These are phyloP conservation scores for Calypte anna DNA, from an alignment of 2,113 vertebrate genomes.

Conservation along the genomic window DNA sequence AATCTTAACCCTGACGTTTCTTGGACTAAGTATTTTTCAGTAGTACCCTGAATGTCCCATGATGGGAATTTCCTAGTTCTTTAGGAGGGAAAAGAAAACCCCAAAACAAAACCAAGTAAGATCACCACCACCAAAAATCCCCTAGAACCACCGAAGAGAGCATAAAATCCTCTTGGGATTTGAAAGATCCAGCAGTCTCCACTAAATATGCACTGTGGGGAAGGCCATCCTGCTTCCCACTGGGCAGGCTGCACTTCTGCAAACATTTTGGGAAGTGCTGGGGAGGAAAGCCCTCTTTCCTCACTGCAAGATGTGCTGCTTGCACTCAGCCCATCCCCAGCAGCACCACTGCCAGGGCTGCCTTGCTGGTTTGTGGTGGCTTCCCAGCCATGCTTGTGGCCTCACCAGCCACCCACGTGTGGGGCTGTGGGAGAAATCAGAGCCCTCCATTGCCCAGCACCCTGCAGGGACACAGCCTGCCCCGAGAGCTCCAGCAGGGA, in stretches of 20 bases:
- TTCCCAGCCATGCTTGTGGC: fast-evolving
- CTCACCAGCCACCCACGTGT: fast-evolving
- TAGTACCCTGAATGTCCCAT: fast-evolving
- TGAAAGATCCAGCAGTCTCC: background rate
- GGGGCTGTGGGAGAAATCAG: background rate
- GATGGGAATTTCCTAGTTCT: conserved; percentile 38
- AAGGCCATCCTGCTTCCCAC: background rate
- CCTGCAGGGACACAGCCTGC: background rate
- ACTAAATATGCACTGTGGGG: background rate
- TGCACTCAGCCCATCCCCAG: fast-evolving
- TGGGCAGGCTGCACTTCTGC: background rate
- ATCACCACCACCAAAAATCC: background rate
- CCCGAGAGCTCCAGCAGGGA: background rate
- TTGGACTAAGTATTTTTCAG: background rate
- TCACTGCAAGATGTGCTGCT: fast-evolving
- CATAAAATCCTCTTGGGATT: conserved; percentile 1
- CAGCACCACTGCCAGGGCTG: background rate
- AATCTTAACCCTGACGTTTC: background rate
- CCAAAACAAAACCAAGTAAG: background rate
- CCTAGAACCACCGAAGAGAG: background rate
- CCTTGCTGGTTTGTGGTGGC: fast-evolving
- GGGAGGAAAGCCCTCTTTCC: background rate
- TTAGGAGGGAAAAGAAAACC: background rate
- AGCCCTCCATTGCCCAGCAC: background rate
- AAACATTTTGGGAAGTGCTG: background rate